A percentile compares a stretch with the other conserved stretches of the same genome.
phyloP scores from a whole-genome alignment of 2,113 vertebrate species.

The Petaurus breviceps region DNA sequence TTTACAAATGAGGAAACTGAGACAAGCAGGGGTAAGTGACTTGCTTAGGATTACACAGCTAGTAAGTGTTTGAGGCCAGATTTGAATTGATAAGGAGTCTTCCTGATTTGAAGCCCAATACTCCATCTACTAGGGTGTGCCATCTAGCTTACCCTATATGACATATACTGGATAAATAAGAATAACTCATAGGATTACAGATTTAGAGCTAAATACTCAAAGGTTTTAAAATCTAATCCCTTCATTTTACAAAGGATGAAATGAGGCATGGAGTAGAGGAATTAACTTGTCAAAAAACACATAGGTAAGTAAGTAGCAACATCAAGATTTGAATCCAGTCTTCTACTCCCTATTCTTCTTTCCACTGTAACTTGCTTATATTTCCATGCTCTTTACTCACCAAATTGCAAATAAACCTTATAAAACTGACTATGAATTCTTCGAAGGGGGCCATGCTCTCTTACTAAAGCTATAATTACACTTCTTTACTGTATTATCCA shows the following conservation, averaged over 20 bases:
- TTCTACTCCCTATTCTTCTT: background rate
- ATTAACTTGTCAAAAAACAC: background rate
- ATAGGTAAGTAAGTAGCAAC: background rate
- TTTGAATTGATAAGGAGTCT: background rate
- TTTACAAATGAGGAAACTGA: background rate
- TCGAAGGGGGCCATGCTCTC: background rate
- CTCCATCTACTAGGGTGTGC: background rate
- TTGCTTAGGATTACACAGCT: background rate
- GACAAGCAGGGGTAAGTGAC: background rate
- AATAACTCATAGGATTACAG: background rate
- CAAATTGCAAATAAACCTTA: background rate
- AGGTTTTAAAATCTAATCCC: background rate
- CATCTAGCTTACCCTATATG: background rate
- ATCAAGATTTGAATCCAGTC: background rate
- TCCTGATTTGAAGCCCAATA: background rate
- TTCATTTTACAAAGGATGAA: conserved; percentile 9
- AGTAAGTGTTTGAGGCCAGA: background rate
- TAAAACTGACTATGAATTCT: background rate
- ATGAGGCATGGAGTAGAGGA: background rate
- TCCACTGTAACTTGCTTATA: background rate
- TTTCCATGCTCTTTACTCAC: background rate
- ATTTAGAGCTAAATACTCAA: background rate
- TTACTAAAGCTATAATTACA: background rate
- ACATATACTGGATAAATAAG: background rate
- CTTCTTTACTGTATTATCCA: conserved; percentile 47